A percentile compares a stretch with the other conserved stretches of the same genome.
phyloP scores from a whole-genome alignment of 2,113 vertebrate genomes.

The Strix uralensis region DNA sequence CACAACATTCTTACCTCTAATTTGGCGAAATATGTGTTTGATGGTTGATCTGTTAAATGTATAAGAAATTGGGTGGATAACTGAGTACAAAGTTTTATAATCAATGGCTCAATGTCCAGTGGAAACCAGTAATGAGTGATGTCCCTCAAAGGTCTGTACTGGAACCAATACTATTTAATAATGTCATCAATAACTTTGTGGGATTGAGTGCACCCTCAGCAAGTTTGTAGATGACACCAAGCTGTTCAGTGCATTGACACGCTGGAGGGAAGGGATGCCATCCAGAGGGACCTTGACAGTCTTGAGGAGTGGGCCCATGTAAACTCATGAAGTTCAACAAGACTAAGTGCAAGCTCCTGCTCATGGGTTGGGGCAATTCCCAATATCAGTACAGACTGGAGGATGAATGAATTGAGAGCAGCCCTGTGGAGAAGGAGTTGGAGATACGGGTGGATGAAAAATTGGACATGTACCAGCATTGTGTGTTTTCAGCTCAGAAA shows the following conservation, averaged over 20 bases:
- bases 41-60: neutral
- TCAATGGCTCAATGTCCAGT: neutral
- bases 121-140: neutral
- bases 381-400: neutral
- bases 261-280: neutral
- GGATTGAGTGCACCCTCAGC: neutral
- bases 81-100: neutral
- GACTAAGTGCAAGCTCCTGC: neutral
- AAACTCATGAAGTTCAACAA: neutral
- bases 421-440: neutral
- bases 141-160: neutral
- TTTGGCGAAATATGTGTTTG: neutral
- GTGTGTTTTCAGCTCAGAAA: neutral
- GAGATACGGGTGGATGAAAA: neutral
- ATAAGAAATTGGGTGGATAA: neutral
- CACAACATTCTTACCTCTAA: neutral
- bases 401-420: neutral
- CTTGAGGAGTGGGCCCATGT: neutral
- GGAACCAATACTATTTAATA: neutral
- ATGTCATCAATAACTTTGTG: neutral
- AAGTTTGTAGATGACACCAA: neutral
- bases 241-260: neutral
- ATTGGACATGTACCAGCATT: rapidly evolving
- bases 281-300: too few species aligned
- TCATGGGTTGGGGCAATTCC: neutral